Percentiles rank a stretch among this genome's conserved stretches.
These are phyloP conservation scores for Trachymyrmex septentrionalis DNA, from an alignment of 1,140 invertebrate species.

Conservation along the genomic window DNA sequence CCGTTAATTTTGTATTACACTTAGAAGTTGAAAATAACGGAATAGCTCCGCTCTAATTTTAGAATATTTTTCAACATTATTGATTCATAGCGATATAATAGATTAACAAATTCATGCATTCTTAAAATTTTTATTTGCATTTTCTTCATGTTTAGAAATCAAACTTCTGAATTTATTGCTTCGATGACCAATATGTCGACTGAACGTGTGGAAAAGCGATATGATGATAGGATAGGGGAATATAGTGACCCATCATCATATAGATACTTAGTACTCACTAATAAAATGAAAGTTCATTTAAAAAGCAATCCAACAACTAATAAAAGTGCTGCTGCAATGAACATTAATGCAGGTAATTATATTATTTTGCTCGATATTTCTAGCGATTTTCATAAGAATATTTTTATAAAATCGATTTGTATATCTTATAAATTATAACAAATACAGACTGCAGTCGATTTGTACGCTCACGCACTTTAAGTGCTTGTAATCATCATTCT, in stretches of 20 bases:
- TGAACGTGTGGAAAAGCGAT: slow-evolving; percentile 71
- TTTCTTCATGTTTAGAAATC: slow-evolving; percentile 69
- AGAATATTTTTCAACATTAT: neutral
- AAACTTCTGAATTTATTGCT: slow-evolving; percentile 51
- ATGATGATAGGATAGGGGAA: slow-evolving; percentile 90
- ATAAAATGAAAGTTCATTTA: slow-evolving; percentile 95
- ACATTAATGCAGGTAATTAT: slow-evolving; percentile 91
- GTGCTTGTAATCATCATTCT: no score
- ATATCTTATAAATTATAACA: neutral
- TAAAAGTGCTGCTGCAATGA: slow-evolving; percentile 96
- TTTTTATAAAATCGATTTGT: neutral
- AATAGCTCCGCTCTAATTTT: neutral
- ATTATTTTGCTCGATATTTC: neutral
- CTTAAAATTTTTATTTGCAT: neutral
- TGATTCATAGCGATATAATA: neutral
- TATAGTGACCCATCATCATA: slow-evolving; percentile 94
- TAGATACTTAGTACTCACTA: slow-evolving; percentile 93
- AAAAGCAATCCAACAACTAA: slow-evolving; percentile 97
- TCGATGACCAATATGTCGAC: slow-evolving; percentile 4
- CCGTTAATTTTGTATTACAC: no score
- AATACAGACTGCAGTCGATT: no score
- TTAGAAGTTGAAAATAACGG: no score
- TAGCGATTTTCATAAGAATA: neutral
- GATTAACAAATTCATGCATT: neutral
- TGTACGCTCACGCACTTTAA: no score